These are phyloP conservation scores for Cryptoblepharus egeriae DNA, from an alignment of 2,797 vertebrate genomes.

Conservation along the genomic window DNA sequence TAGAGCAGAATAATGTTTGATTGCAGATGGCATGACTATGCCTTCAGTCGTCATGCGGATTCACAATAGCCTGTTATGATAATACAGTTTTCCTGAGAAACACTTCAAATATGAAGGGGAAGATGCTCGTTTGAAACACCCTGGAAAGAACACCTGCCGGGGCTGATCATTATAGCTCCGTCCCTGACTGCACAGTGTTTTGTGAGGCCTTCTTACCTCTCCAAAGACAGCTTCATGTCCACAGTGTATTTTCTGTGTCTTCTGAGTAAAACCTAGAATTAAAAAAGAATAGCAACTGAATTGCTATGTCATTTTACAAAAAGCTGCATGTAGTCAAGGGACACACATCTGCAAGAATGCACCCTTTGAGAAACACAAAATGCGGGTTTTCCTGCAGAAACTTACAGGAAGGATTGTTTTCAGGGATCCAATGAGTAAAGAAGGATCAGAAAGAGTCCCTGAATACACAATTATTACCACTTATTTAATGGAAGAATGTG, in stretches of 20 bases:
- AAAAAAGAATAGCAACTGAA: not conserved
- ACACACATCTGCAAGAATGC: not conserved
- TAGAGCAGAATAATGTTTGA: not conserved
- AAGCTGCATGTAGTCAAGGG: no score
- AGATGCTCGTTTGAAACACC: not conserved
- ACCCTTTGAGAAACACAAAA: not conserved
- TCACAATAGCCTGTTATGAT: not conserved
- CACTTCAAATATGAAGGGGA: not conserved
- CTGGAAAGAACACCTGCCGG: not conserved
- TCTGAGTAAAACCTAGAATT: conserved; percentile 87
- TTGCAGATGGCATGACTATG: not conserved
- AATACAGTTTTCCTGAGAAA: not conserved
- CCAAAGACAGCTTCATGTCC: conserved; percentile 84
- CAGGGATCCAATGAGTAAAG: not conserved
- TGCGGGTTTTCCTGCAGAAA: not conserved
- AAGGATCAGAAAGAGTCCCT: not conserved
- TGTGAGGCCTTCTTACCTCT: conserved; percentile 79
- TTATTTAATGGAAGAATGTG: not conserved
- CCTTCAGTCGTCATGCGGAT: not conserved
- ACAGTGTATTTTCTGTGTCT: conserved; percentile 84
- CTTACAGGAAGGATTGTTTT: not conserved
- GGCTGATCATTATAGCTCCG: not conserved
- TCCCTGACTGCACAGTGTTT: no score
- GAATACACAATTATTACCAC: not conserved
- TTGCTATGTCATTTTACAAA: not conserved